Evolutionary conservation across 2,888 invertebrate species (phyloP), one percentile per base, ranked within the genome.

Genomic region (Masnerella sp.): DNA sequence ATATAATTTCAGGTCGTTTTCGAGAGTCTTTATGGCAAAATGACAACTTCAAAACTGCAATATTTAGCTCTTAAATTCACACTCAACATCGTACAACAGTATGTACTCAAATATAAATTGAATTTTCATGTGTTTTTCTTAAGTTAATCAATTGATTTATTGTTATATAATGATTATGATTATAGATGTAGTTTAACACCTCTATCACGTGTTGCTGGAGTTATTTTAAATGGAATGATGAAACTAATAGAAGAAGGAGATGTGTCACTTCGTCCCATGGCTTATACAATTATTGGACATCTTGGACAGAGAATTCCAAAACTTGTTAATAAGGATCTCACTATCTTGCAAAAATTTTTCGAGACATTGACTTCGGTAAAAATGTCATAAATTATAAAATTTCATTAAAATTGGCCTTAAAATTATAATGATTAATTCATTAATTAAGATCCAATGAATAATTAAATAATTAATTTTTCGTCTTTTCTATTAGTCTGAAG

Each of bases 41-140:
- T 93, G 80, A 95, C 96, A 0, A 96, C 96, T 88, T 90, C 93
- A 0, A 93, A 95, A 79, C 90, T 97, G 67, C 94, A 95, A 79
- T 92, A 92, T 4, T 89, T 94, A 87, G 94, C 96, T 0, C 88
- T 97, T 9, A 93, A 94, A 86, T 96, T 95, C 88, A 91, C 95
- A 8, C 90, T 93, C 64, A 94, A 95, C 81, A 91, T 96, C 43
- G 92, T 96, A 42, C 91, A 92, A 84, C 92, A 93, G 95, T 95
- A 88, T 90, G 93, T n/a, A n/a, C n/a, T n/a, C n/a, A n/a, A n/a
- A n/a, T n/a, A n/a, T n/a, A n/a, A n/a, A n/a, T n/a, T n/a, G n/a
- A n/a, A n/a, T n/a, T n/a, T n/a, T n/a, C 90, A 45, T 18, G 9
- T 38, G 17, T 40, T 49, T 14, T 49, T 11, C 11, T 45, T 45